Base-by-base conservation (phyloP, 2,888 invertebrate genomes). In the Notodonta dromedarius region DNA sequence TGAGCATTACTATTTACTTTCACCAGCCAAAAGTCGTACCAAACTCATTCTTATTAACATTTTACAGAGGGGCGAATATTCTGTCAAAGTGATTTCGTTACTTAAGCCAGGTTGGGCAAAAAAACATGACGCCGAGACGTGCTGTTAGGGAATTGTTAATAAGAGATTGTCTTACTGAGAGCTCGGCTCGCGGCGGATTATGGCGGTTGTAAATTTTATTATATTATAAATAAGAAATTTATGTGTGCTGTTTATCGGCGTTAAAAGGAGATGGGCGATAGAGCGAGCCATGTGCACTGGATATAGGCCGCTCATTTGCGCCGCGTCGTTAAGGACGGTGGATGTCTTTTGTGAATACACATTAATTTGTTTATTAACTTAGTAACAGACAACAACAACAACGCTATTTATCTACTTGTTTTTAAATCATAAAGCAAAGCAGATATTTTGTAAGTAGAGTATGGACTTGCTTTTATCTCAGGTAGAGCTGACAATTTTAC, bases 1-100 rank as follows among this genome's bases (percentile, higher is more conserved):
- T 88, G 91, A 88, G 90, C 90, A 87, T 88, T 84, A 90, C 91
- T 90, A 89, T 83, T 89, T 85, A 90, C 89, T 88, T 86, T 85
- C 83, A 76, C 82, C 71, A 66, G 69, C 65, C 66, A 74, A 77
- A 76, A 69, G 65, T 66, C 77, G 74, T 63, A 59, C 82, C 62
- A 87, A 82, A 80, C 67, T 63, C 65, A 68, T 60, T 74, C 73
- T 73, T 88, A 83, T 73, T 55, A 14, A 71, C 55, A 35, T 46
- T 59, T 8, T 11, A 0, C 13, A 63, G 60, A 89, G 60, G 71
- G 82, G 59, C 63, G 65, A 76, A 61, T 75, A 67, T 83, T 24
- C 67, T 56, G 13, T 65, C 62, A 50, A 51, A 16, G 8, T 6
- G 54, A 56, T 35, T 40, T 12, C 32, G 76, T 70, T 67, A 70